Percentiles rank a stretch among this genome's conserved stretches.
Conservation (phyloP, 2,797 vertebrate species). For the Sebastolobus altivelis region DNA sequence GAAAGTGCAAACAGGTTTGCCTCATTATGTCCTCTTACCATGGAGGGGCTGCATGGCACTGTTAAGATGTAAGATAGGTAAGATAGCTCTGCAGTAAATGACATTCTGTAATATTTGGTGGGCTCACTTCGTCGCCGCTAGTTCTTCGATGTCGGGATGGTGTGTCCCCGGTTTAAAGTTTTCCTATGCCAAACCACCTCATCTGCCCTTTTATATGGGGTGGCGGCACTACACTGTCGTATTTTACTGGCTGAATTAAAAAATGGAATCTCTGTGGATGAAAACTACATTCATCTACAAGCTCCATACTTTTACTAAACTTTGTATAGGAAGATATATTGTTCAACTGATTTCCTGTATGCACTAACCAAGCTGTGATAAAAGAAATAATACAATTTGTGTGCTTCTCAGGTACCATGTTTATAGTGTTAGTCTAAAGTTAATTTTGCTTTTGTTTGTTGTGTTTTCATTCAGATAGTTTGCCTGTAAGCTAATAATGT, state of each 20-base stretch:
- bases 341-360: background rate
- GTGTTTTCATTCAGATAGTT: constrained; percentile 11
- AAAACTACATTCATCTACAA: constrained; percentile 10
- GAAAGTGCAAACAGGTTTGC: background rate
- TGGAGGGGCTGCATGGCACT: background rate
- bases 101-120: background rate
- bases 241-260: constrained; percentile 14
- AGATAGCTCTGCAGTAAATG: background rate
- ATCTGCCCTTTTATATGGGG: background rate
- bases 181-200: background rate
- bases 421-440: background rate
- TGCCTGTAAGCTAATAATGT: constrained; percentile 1
- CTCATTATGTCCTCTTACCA: background rate
- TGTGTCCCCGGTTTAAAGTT: background rate
- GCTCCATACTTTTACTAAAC: constrained; percentile 1
- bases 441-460: constrained; percentile 18
- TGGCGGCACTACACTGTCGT: background rate
- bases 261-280: background rate
- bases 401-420: background rate
- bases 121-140: background rate
- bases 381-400: background rate
- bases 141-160: background rate
- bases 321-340: background rate
- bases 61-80: background rate
- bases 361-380: background rate